Conservation (phyloP, 1,140 invertebrate species). For the Drosophila arizonae region DNA sequence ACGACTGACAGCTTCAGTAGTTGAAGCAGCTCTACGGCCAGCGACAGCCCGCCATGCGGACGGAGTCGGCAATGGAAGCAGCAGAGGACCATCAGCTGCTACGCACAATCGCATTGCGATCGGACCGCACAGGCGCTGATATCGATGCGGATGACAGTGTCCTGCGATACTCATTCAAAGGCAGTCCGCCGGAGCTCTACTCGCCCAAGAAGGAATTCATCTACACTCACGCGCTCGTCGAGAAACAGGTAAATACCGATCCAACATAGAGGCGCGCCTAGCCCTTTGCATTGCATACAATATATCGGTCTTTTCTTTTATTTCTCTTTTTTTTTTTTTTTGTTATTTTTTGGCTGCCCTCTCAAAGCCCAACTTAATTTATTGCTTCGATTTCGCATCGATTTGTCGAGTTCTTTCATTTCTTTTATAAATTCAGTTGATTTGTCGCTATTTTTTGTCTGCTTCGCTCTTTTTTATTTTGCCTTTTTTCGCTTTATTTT, state of each 20-base stretch:
- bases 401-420: conserved; percentile 75
- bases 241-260: conserved; percentile 67
- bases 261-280: conserved; percentile 15
- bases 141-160: conserved; percentile 34
- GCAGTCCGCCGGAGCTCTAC: conserved; percentile 72
- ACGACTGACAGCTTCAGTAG: conserved; percentile 24
- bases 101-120: not conserved
- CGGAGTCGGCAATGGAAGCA: conserved; percentile 4
- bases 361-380: conserved; percentile 71
- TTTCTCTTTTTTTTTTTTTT: not conserved
- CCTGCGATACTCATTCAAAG: conserved; percentile 72
- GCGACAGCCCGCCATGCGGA: conserved; percentile 16
- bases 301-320: conserved; percentile 16
- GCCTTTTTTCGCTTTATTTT: conserved; percentile 23
- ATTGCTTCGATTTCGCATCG: conserved; percentile 77
- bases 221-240: conserved; percentile 59
- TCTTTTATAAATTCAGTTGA: conserved; percentile 78
- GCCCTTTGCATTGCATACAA: conserved; percentile 37
- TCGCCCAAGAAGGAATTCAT: conserved; percentile 76
- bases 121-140: conserved; percentile 19
- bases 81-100: conserved; percentile 28
- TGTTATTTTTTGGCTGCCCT: conserved; percentile 18
- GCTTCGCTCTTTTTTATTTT: conserved; percentile 58
- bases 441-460: conserved; percentile 72
- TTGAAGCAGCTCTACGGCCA: not conserved